Conservation (phyloP, 2,113 vertebrate genomes). For the Silurus asotus region DNA sequence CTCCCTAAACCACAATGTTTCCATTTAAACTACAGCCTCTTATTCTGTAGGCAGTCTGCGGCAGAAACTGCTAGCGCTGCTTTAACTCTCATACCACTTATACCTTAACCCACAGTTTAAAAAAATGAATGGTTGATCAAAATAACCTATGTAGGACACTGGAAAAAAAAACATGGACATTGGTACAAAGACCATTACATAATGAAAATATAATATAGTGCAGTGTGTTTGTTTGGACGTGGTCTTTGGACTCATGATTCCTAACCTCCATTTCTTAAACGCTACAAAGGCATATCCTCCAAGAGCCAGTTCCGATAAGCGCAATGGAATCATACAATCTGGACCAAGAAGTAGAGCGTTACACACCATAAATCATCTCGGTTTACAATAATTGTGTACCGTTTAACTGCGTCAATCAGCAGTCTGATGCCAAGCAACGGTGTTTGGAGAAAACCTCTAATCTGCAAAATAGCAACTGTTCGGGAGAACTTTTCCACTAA, state of each 20-base stretch:
- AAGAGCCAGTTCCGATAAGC: neutral
- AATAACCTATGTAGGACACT: constrained; percentile 21
- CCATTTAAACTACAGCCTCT: constrained; percentile 38
- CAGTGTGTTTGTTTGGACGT: neutral
- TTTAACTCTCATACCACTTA: constrained; percentile 3
- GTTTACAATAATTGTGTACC: neutral
- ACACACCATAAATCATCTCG: neutral
- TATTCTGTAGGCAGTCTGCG: constrained; percentile 24
- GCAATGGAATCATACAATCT: neutral
- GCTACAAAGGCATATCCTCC: neutral
- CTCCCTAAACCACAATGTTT: constrained; percentile 34
- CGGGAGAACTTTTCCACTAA: constrained; percentile 1
- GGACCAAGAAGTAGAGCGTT: neutral
- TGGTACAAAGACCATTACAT: neutral
- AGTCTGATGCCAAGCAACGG: constrained; percentile 3
- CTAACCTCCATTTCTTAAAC: neutral
- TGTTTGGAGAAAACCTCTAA: constrained; percentile 10
- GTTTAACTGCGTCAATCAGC: neutral
- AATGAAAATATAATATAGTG: neutral
- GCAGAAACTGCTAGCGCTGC: constrained; percentile 1
- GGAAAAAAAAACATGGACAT: constrained; percentile 5
- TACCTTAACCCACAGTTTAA: neutral
- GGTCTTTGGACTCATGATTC: neutral
- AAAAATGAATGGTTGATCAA: constrained; percentile 13
- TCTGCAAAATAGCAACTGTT: constrained; percentile 10